Evolutionary conservation across 2,113 vertebrate species (phyloP).

Genomic region (Embiotoca jacksoni): DNA sequence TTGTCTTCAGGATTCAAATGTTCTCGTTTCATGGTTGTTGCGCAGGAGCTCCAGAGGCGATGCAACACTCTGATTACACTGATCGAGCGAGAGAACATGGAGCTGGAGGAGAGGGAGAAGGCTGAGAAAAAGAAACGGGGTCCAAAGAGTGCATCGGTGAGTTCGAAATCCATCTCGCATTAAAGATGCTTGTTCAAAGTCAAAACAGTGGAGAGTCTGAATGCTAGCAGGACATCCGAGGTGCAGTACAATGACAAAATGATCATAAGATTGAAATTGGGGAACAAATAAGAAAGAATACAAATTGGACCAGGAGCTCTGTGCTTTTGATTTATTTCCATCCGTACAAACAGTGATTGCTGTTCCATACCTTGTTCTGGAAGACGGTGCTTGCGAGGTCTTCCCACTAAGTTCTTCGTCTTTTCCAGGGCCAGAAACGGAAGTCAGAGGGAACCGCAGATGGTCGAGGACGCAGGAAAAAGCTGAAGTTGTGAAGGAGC

Average conservation of each 20-base stretch:
- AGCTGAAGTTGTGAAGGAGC: conserved; percentile 93
- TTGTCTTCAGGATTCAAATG: not conserved
- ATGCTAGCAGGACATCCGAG: not conserved
- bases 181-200: not conserved
- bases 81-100: conserved; percentile 99
- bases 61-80: conserved; percentile 98
- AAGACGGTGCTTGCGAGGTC: not conserved
- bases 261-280: not conserved
- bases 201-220: not conserved
- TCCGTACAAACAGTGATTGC: no score
- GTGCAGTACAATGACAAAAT: not conserved
- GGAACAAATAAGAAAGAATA: no score
- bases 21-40: conserved; percentile 1
- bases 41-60: conserved; percentile 94
- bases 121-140: conserved; percentile 98
- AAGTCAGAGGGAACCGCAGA: conserved; percentile 94
- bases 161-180: conserved; percentile 22
- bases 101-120: conserved; percentile 98
- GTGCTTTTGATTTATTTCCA: no score
- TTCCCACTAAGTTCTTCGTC: not conserved
- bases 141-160: conserved; percentile 90
- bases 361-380: no score
- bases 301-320: no score
- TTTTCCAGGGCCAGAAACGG: conserved; percentile 92
- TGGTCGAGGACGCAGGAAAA: conserved; percentile 95